These are phyloP conservation scores for Quadroppia sp. DNA, from an alignment of 2,888 invertebrate species.

Conservation along the genomic window DNA sequence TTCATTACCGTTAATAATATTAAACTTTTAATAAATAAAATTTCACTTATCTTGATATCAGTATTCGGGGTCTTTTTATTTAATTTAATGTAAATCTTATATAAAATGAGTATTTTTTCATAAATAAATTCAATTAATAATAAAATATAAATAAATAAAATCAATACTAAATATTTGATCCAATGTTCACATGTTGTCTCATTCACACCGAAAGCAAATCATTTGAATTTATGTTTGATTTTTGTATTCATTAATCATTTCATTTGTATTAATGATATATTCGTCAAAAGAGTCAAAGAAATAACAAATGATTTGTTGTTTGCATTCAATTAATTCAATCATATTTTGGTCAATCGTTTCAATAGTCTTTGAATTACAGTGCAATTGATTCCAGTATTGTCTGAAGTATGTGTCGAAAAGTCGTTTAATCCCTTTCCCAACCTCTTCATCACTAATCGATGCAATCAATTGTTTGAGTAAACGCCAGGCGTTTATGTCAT, in stretches of 20 bases:
- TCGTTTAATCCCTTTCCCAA: neutral
- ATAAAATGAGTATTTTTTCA: no score
- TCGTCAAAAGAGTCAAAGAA: neutral
- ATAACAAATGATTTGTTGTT: neutral
- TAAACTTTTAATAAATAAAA: no score
- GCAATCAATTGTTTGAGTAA: neutral
- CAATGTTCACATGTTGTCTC: no score
- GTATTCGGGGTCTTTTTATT: no score
- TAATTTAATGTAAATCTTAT: no score
- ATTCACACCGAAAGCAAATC: no score
- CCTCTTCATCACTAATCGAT: neutral
- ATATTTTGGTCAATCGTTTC: neutral
- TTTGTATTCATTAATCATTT: neutral
- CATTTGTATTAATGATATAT: neutral
- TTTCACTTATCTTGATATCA: no score
- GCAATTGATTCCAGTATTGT: neutral
- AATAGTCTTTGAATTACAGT: neutral
- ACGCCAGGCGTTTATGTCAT: conserved; percentile 7
- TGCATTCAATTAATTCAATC: conserved; percentile 9
- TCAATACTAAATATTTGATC: no score
- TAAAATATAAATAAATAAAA: no score
- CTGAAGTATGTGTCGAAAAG: neutral
- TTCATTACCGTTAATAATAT: no score
- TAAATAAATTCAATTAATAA: no score
- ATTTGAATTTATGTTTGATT: neutral